These are phyloP conservation scores for Leucophenga varia DNA, from an alignment of 1,140 invertebrate species.

Conservation along the genomic window DNA sequence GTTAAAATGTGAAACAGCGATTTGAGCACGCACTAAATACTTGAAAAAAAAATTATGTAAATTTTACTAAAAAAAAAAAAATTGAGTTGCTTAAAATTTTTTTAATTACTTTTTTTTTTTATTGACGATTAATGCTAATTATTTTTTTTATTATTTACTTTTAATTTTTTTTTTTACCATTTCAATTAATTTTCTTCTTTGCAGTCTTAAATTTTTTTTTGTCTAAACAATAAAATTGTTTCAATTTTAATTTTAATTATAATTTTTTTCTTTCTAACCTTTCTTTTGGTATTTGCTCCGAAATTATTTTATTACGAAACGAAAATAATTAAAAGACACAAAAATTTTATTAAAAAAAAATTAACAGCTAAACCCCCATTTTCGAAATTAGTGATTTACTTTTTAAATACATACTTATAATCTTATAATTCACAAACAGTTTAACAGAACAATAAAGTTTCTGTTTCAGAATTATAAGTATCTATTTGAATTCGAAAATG, in stretches of 20 bases:
- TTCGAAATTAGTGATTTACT: too few relatives aligned
- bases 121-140: conserved; percentile 28
- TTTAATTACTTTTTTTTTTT: background rate
- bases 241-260: conserved; percentile 25
- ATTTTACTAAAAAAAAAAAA: background rate
- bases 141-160: conserved; percentile 1
- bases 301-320: conserved; percentile 29
- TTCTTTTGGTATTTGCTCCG: conserved; percentile 18
- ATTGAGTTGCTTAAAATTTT: too few relatives aligned
- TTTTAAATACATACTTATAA: too few relatives aligned
- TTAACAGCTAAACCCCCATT: too few relatives aligned
- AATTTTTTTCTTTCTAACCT: conserved; percentile 23
- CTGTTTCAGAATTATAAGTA: too few relatives aligned
- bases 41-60: background rate
- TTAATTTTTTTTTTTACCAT: conserved; percentile 26
- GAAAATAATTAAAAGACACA: too few relatives aligned
- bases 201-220: conserved; percentile 52
- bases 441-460: too few relatives aligned
- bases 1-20: too few relatives aligned
- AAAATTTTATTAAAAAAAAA: too few relatives aligned
- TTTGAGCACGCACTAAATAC: too few relatives aligned
- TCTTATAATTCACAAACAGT: too few relatives aligned
- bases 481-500: too few relatives aligned
- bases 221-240: conserved; percentile 51
- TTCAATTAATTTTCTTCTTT: conserved; percentile 51